Conservation (phyloP, 2,113 vertebrate genomes). For the Scalopus aquaticus region DNA sequence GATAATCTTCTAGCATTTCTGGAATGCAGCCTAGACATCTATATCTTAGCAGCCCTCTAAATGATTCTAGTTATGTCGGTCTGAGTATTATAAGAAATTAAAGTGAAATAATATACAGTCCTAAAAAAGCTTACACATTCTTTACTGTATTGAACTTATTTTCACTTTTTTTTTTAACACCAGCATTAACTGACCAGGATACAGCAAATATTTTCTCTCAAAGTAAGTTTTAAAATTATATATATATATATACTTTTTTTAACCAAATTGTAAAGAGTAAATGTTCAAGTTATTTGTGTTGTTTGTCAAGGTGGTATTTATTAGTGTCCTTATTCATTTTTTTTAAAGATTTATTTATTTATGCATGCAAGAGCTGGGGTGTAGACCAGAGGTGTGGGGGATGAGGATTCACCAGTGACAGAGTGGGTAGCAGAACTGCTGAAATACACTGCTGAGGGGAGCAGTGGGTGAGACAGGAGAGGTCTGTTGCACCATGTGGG, state of each 20-base stretch:
- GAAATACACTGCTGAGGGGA: no score
- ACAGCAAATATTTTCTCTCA: conserved; percentile 57
- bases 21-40: not conserved
- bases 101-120: not conserved
- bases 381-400: no score
- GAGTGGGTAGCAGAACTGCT: no score
- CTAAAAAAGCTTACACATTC: no score
- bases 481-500: no score
- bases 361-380: no score
- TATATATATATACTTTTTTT: not conserved
- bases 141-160: conserved; percentile 16
- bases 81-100: conserved; percentile 11
- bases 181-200: conserved; percentile 59
- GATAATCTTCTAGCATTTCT: no score
- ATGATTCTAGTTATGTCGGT: not conserved
- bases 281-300: not conserved
- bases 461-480: no score
- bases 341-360: no score
- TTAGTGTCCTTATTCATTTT: no score
- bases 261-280: not conserved
- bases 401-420: no score
- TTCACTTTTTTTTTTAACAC: not conserved
- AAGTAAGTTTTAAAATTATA: conserved; percentile 68
- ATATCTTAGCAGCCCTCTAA: not conserved
- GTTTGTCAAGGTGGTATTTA: not conserved